Base-by-base conservation (phyloP, 2,888 invertebrate genomes). In the Mesopsocus fuscifrons region DNA sequence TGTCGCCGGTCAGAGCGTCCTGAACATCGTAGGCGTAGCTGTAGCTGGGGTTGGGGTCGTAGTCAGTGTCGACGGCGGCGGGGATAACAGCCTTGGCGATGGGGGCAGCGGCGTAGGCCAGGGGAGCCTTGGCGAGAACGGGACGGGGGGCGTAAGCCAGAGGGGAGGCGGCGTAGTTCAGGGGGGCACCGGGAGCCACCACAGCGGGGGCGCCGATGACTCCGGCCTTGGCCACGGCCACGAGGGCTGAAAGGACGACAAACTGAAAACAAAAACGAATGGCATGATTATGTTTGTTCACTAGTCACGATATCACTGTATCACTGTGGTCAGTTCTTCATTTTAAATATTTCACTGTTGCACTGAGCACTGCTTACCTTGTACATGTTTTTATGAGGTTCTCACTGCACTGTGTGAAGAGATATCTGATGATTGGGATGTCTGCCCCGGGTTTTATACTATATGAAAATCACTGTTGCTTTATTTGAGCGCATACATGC, bases 151-250 rank as follows among this genome's bases (percentile, higher is more conserved):
- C 57, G 44, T 58, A 55, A 33, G 54, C 52, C 41, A 55, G 52
- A 33, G 55, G 51, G 18, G 56, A 50, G 15, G 53, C 49, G 42
- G 52, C 33, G 33, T 33, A 33, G 15, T 33, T 15, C 15, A 33
- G 33, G 33, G 33, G 33, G 15, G 33, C 33, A 20, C 38, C 38
- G 17, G 38, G 38, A 13, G 38, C 38, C 18, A 55, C 55, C 48
- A 52, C 55, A 20, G 54, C 53, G 17, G 53, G 50, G 23, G 55
- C 53, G 38, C 53, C 44, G 17, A 52, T 40, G 41, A 45, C 40
- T 16, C 53, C 54, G 18, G 53, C 54, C 38, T 50, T 49, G 44
- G 54, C 53, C 30, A 52, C 52, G 32, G 52, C 52, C 45, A 54
- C 40, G 23, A 52, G 34, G 42, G 52, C 51, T 45, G 51, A 50